Base-by-base conservation (phyloP, 2,888 invertebrate genomes). In the Phengaris arion region DNA sequence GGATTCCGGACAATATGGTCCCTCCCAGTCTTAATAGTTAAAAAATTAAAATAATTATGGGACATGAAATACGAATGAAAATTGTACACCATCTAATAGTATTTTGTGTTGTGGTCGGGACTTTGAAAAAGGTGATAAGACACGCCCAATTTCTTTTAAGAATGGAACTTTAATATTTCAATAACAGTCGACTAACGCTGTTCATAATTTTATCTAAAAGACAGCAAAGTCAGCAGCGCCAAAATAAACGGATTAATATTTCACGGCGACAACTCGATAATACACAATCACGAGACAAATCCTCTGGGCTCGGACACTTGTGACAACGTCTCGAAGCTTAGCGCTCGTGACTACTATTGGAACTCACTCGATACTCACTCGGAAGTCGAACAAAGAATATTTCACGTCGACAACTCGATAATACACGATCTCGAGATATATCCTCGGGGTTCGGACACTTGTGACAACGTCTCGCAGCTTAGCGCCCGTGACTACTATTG, bases 271-370 rank as follows among this genome's bases (percentile, higher is more conserved):
- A 15, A 70, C 70, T 70, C 70, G 70, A 70, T 70, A 77, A 79
- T 76, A 77, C 75, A 79, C 77, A 78, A 77, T 78, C 76, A 75
- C 76, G 74, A 74, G 69, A 78, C 75, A 76, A 78, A 79, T 77
- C 78, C 78, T 77, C 74, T 45, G 73, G 69, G 77, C 78, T 75
- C 74, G 76, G 76, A 74, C 79, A 74, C 73, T 78, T 78, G 78
- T 79, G 76, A 76, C 73, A 76, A 76, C 75, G 77, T 74, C 76
- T 74, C 76, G 76, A 76, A 77, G 74, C 75, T 78, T 68, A 78
- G 76, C 70, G 72, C 74, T 48, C 55, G 70, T 8, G 9, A 9
- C 69, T 69, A 69, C 69, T 48, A 69, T 2, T 3, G 64, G 15
- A 10, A 6, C 12, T 13, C 46, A 69, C 48, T 48, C 46, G n/a